phyloP scores from a whole-genome alignment of 2,797 vertebrate genomes.

The Silurus aristotelis region DNA sequence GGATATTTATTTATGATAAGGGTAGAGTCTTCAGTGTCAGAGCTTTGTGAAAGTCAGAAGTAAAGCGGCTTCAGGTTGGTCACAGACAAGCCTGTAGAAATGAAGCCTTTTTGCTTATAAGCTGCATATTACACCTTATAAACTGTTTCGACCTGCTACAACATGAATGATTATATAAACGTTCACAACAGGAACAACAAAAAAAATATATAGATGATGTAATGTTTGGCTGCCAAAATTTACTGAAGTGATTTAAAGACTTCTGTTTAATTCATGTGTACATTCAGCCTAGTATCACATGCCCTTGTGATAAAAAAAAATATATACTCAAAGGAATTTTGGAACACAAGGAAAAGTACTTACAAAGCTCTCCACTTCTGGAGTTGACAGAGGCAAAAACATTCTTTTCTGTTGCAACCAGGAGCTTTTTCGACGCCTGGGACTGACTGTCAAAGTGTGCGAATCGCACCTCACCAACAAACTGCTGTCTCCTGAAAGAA shows the following conservation, averaged over 20 bases:
- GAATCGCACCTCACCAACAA: conserved; percentile 90
- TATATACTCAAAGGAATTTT: not conserved
- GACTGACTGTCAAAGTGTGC: conserved; percentile 84
- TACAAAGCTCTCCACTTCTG: conserved; percentile 89
- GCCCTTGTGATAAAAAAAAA: not conserved
- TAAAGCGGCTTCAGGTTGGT: not conserved
- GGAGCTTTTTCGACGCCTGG: conserved; percentile 89
- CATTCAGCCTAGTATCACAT: not conserved
- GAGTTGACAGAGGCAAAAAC: conserved; percentile 91
- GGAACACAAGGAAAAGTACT: conserved; percentile 64
- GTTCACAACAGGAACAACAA: no score
- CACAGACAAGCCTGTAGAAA: not conserved
- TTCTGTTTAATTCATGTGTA: not conserved
- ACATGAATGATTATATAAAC: no score
- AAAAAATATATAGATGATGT: no score
- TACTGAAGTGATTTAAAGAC: not conserved
- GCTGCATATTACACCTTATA: not conserved
- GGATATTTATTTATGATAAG: not conserved
- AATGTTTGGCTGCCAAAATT: no score
- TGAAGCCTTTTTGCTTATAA: not conserved
- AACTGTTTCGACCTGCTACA: not conserved
- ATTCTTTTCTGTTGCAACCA: conserved; percentile 91
- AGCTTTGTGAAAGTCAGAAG: not conserved
- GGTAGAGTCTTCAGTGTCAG: not conserved
- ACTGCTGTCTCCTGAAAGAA: conserved; percentile 88